phyloP scores from a whole-genome alignment of 2,113 vertebrate genomes.

The Apteryx mantelli region DNA sequence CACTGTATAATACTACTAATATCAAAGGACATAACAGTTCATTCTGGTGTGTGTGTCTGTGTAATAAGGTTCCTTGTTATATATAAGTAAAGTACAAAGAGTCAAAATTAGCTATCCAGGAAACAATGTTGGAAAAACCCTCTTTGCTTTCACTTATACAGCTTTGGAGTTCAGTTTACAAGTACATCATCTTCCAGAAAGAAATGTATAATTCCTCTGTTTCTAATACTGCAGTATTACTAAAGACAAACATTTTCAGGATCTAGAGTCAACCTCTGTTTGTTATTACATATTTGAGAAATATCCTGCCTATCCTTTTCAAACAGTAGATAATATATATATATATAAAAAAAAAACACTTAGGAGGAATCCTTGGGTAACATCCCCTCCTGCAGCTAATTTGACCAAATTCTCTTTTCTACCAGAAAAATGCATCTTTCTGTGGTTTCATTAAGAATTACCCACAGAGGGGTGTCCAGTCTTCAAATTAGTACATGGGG shows the following conservation, averaged over 20 bases:
- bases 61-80: background rate
- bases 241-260: background rate
- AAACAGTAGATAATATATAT: background rate
- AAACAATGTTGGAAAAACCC: background rate
- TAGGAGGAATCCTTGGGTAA: background rate
- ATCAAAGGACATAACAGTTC: background rate
- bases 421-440: background rate
- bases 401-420: background rate
- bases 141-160: background rate
- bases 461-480: background rate
- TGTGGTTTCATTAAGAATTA: background rate
- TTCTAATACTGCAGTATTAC: background rate
- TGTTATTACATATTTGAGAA: background rate
- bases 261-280: background rate
- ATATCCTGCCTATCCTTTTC: background rate
- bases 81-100: background rate
- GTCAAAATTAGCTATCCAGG: background rate
- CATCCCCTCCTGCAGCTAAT: background rate
- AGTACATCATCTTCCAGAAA: background rate
- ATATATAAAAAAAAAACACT: background rate
- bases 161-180: background rate
- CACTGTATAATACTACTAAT: background rate
- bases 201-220: background rate
- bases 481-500: background rate
- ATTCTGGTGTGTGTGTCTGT: background rate